A percentile compares a stretch with the other conserved stretches of the same genome.
phyloP scores from a whole-genome alignment of 1,140 invertebrate genomes.

The Bradysia coprophila region DNA sequence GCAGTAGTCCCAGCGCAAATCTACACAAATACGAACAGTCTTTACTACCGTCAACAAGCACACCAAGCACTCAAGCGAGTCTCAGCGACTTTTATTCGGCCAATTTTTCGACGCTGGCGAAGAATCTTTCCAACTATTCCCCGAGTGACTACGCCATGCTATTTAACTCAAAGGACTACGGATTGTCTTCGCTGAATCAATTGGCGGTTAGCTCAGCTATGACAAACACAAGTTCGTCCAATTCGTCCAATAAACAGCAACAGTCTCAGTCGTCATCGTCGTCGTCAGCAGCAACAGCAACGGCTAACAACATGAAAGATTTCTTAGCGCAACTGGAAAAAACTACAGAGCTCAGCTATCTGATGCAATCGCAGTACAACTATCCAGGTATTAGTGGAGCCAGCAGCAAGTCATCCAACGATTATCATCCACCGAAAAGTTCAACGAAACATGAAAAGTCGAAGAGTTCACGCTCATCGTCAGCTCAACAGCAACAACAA shows the following conservation, averaged over 20 bases:
- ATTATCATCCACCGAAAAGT: not conserved
- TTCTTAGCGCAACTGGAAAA: slow-evolving; percentile 3
- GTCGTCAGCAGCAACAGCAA: slow-evolving; percentile 1
- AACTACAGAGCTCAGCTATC: slow-evolving; percentile 1
- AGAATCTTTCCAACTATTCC: slow-evolving; percentile 7
- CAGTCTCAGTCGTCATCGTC: slow-evolving; percentile 4
- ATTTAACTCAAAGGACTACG: slow-evolving; percentile 20
- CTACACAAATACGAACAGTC: slow-evolving; percentile 15
- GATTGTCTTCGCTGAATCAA: slow-evolving; percentile 18
- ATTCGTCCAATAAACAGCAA: not conserved
- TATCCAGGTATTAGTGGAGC: not conserved
- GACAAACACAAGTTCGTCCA: slow-evolving; percentile 3
- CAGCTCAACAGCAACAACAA: not conserved
- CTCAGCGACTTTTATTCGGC: slow-evolving; percentile 6
- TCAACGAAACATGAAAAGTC: slow-evolving; percentile 1
- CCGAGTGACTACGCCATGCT: slow-evolving; percentile 15
- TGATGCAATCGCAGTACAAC: slow-evolving; percentile 3
- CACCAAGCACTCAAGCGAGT: slow-evolving; percentile 7
- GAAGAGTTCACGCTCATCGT: not conserved
- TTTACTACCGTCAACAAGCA: slow-evolving; percentile 2
- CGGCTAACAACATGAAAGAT: slow-evolving; percentile 2
- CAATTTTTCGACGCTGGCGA: not conserved
- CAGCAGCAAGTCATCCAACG: not conserved
- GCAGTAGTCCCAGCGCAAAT: slow-evolving; percentile 21
- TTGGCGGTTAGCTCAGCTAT: slow-evolving; percentile 18